Percentiles rank a stretch among this genome's conserved stretches.
These are phyloP conservation scores for Oxytorus armatus DNA, from an alignment of 2,888 invertebrate species.

Conservation along the genomic window DNA sequence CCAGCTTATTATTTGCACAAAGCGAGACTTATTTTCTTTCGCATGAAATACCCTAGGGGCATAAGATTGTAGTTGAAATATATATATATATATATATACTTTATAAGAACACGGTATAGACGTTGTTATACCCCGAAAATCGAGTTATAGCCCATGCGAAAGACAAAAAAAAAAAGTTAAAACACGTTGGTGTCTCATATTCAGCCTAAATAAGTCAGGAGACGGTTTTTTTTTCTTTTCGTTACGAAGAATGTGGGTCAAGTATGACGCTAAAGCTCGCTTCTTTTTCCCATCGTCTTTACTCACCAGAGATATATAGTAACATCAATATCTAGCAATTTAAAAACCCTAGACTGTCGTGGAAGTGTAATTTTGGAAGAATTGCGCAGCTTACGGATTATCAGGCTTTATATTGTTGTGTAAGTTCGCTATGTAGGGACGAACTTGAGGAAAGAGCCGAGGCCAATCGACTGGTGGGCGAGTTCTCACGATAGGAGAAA, in stretches of 20 bases:
- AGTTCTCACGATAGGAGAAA: constrained; percentile 48
- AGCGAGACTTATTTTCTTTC: constrained; percentile 27
- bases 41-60: constrained; percentile 11
- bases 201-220: constrained; percentile 46
- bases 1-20: constrained; percentile 22
- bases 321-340: constrained; percentile 23
- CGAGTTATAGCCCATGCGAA: background rate
- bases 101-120: constrained; percentile 14
- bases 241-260: constrained; percentile 48
- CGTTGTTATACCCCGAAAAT: background rate
- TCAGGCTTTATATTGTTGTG: constrained; percentile 38
- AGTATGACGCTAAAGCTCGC: constrained; percentile 33
- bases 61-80: constrained; percentile 8
- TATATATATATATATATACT: background rate
- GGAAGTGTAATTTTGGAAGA: constrained; percentile 28
- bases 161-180: constrained; percentile 35
- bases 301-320: constrained; percentile 1
- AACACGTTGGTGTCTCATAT: constrained; percentile 34
- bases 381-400: constrained; percentile 42
- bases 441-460: constrained; percentile 34
- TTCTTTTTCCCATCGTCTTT: constrained; percentile 38
- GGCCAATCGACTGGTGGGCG: constrained; percentile 48
- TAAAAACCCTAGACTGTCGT: constrained; percentile 28
- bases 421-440: constrained; percentile 1
- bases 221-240: constrained; percentile 28